Evolutionary conservation across 2,113 vertebrate species (phyloP), one percentile per base, ranked within the genome.

Genomic region (Pantherophis guttatus): DNA sequence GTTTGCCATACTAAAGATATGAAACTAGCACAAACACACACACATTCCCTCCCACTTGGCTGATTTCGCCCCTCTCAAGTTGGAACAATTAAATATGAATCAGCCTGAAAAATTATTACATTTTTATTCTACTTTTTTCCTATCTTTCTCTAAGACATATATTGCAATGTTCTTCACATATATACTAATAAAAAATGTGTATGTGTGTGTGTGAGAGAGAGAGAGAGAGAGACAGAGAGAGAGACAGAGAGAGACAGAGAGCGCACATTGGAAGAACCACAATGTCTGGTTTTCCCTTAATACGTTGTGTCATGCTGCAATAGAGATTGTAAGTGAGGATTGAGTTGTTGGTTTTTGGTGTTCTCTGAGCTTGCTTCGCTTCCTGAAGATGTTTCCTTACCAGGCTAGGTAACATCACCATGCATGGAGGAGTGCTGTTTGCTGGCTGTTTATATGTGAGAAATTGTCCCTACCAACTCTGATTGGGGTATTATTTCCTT

Each of bases 1-100:
- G 89, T 44, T 23, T 87, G n/a, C 57, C 81, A 93, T 87, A 54
- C 53, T 33, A 93, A 87, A 93, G 89, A 54, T 90, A 90, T 54
- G 57, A 93, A 90, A 54, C 24, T 44, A 55, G 65, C 65, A 93
- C 87, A 93, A 90, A 48, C 50, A 13, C 39, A 33, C 8, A 53
- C 48, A n/a, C 23, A 90, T 26, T 87, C 88, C 89, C 57, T 90
- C 89, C 88, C 88, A 65, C 81, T 44, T 39, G 86, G 85, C n/a
- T 87, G 89, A 39, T 75, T 88, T 26, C 1, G 6, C 15, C 87
- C 62, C n/a, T 39, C 19, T 21, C 33, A 81, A 54, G 48, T 26
- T 86, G 89, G 75, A 87, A 90, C 62, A 81, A 62, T 52, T 29
- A 86, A 48, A 24, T 57, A 86, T 19, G n/a, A 33, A 23, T 85